Conservation (phyloP, 2,113 vertebrate species). For the Sapayoa aenigma region DNA sequence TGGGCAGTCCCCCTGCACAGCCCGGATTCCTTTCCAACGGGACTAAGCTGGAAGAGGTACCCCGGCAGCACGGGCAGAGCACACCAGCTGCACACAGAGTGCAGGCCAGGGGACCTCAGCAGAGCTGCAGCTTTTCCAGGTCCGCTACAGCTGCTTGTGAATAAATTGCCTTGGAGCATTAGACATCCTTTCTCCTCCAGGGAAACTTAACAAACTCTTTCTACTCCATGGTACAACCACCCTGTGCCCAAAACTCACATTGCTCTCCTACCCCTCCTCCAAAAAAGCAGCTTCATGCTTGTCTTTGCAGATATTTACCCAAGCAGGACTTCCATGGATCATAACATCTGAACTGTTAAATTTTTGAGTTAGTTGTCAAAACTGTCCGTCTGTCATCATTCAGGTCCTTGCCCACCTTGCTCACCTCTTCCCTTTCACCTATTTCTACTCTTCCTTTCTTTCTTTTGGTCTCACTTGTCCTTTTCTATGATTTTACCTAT, state of each 20-base stretch:
- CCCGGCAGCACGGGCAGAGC: neutral
- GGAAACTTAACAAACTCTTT: neutral
- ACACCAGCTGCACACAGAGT: accelerated
- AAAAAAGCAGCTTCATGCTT: neutral
- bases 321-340: neutral
- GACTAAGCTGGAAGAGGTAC: neutral
- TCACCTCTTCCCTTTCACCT: neutral
- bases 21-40: neutral
- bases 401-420: neutral
- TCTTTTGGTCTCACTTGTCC: neutral
- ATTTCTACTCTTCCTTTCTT: neutral
- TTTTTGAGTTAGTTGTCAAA: neutral
- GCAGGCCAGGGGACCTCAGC: neutral
- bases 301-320: neutral
- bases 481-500: neutral
- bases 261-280: neutral
- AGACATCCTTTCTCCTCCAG: neutral
- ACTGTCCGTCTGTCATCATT: neutral
- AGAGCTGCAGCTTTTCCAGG: neutral
- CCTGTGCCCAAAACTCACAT: neutral
- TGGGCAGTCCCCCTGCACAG: accelerated
- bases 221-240: neutral
- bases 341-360: neutral
- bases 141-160: neutral
- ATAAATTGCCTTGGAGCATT: neutral